A percentile compares a stretch with the other conserved stretches of the same genome.
These are phyloP conservation scores for Campopleginae sp. DNA, from an alignment of 2,888 invertebrate species.

Conservation along the genomic window DNA sequence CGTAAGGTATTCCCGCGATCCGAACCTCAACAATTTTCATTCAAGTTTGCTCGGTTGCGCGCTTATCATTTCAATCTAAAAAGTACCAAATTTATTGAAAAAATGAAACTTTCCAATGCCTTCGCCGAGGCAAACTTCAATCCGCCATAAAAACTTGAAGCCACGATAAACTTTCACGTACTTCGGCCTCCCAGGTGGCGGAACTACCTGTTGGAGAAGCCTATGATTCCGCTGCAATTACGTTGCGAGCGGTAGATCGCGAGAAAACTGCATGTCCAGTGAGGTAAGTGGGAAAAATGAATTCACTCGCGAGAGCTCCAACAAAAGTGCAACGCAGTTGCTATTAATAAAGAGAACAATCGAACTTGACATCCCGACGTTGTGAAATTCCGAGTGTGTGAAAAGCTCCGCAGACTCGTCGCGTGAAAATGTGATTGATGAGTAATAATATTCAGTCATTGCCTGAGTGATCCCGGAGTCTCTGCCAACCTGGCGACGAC, in stretches of 20 bases:
- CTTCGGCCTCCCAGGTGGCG: background rate
- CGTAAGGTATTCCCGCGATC: slow-evolving; percentile 52
- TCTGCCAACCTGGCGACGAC: background rate
- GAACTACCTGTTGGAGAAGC: background rate
- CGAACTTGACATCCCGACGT: background rate
- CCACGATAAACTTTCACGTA: background rate
- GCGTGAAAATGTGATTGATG: background rate
- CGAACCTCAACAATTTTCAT: background rate
- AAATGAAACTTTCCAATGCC: background rate
- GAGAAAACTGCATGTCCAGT: background rate
- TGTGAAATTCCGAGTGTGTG: background rate
- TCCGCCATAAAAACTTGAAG: background rate
- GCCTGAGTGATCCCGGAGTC: background rate
- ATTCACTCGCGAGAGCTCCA: background rate
- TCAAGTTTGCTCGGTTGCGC: background rate
- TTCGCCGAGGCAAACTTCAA: background rate
- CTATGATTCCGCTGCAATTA: background rate
- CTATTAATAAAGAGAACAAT: too few relatives aligned
- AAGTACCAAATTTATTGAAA: background rate
- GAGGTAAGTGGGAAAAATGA: background rate
- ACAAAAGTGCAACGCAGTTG: background rate
- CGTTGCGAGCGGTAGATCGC: background rate
- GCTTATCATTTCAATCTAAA: background rate
- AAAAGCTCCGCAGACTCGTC: background rate
- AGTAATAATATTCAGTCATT: background rate